Evolutionary conservation across 2,113 vertebrate genomes (phyloP).

Genomic region (Spizaetus ornatus): DNA sequence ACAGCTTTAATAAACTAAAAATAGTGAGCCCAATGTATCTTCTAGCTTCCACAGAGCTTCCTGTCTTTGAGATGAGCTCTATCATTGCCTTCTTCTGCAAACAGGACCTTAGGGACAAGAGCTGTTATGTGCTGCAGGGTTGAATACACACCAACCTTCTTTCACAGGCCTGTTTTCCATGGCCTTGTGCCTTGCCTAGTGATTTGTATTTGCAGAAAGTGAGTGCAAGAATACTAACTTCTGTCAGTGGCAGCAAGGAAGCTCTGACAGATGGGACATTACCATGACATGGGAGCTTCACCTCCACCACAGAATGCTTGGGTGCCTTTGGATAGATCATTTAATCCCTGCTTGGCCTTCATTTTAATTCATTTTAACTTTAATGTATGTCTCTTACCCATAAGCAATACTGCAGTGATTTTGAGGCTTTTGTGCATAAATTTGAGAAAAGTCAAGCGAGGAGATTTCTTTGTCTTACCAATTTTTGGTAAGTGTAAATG

Average conservation of each 20-base stretch:
- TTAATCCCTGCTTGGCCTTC: background rate
- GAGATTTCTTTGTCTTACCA: background rate
- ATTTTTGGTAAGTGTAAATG: background rate
- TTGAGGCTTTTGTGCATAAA: background rate
- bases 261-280: background rate
- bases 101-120: background rate
- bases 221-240: background rate
- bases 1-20: constrained; percentile 61
- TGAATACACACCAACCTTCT: background rate
- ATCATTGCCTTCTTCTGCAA: background rate
- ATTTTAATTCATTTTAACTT: background rate
- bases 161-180: background rate
- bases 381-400: background rate
- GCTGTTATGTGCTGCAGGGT: background rate
- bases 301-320: background rate
- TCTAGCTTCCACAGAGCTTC: background rate
- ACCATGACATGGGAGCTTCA: background rate
- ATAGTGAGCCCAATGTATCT: background rate
- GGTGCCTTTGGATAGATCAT: background rate
- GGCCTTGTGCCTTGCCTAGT: background rate
- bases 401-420: background rate
- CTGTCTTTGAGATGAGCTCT: background rate
- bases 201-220: background rate
- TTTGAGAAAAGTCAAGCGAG: background rate
- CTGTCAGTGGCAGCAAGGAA: background rate